Conservation (phyloP, 2,113 vertebrate species). For the Anarhynchus alexandrinus region DNA sequence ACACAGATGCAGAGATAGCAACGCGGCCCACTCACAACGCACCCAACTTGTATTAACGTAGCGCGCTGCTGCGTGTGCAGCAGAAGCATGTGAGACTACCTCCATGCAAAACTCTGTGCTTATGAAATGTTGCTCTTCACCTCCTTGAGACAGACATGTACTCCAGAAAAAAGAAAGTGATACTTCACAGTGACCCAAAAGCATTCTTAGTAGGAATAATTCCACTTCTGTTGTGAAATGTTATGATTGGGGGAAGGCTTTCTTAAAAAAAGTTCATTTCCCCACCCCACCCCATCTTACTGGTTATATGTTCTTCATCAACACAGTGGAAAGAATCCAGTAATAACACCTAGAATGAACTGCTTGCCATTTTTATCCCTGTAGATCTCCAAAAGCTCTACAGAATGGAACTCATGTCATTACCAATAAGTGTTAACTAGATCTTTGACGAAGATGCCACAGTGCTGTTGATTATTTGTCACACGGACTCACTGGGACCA, state of each 20-base stretch:
- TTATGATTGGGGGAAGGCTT: neutral
- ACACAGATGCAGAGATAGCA: neutral
- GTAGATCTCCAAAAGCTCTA: neutral
- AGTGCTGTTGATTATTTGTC: neutral
- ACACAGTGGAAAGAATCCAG: neutral
- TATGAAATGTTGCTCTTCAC: neutral
- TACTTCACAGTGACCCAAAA: neutral
- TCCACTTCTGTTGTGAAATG: neutral
- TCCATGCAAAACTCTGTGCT: neutral
- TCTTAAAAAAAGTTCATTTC: neutral
- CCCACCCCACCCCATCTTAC: neutral
- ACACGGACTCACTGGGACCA: neutral
- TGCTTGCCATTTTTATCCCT: neutral
- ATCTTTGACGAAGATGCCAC: neutral
- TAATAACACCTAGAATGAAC: neutral
- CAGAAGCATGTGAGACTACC: rapidly evolving
- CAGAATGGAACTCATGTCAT: neutral
- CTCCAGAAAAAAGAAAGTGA: neutral
- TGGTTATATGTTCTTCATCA: neutral
- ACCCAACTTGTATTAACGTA: rapidly evolving
- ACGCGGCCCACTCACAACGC: rapidly evolving
- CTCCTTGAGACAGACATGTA: neutral
- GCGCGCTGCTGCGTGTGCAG: neutral
- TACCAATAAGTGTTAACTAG: neutral
- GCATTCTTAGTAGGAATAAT: neutral